Conservation (phyloP, 2,113 vertebrate genomes). For the Pampusana beccarii region DNA sequence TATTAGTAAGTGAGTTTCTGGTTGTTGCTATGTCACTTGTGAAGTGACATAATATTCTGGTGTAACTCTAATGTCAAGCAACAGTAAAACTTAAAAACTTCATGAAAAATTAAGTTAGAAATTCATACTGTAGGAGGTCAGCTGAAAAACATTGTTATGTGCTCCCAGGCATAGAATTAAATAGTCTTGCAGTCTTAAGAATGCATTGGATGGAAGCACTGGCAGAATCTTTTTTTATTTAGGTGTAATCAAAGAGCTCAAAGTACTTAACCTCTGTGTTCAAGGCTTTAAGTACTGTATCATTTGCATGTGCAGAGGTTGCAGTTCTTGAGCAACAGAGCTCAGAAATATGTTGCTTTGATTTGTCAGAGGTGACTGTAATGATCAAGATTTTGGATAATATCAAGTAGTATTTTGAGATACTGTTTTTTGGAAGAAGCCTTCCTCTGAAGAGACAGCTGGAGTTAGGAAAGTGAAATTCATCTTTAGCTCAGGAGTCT, state of each 20-base stretch:
- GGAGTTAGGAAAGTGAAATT: neutral
- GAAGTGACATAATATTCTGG: neutral
- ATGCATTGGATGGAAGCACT: neutral
- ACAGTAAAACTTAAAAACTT: neutral
- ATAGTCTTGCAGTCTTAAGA: neutral
- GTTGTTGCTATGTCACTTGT: neutral
- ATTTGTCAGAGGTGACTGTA: neutral
- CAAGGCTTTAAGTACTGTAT: neutral
- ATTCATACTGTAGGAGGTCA: neutral
- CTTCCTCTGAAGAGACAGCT: neutral
- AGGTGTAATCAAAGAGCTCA: neutral
- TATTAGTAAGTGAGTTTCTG: neutral
- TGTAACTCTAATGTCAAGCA: neutral
- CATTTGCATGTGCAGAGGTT: neutral
- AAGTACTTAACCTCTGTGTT: neutral
- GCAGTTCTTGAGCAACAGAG: neutral
- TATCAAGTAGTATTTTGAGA: neutral
- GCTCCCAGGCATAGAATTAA: neutral
- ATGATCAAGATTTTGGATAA: neutral
- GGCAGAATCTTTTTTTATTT: neutral
- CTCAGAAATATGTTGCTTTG: neutral
- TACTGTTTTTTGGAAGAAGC: neutral
- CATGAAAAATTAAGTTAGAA: neutral
- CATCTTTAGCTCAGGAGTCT: neutral
- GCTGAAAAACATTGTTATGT: accelerated